Evolutionary conservation across 2,888 invertebrate genomes (phyloP).

Genomic region (Hanleya hanleyi): DNA sequence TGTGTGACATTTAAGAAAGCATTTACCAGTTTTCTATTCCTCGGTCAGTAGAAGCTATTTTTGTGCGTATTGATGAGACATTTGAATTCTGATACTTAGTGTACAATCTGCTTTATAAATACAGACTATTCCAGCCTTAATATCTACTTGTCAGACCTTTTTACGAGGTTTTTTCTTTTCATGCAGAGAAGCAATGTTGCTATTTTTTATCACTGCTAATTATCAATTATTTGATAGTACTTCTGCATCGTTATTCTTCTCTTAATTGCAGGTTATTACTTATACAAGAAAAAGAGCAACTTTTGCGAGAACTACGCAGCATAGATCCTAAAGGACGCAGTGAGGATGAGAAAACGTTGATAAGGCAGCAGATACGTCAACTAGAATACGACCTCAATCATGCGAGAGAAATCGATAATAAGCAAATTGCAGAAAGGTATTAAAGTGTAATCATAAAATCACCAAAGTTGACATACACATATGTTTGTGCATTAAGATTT

Average conservation of each 20-base stretch:
- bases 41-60: too few species aligned
- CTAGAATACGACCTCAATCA: constrained; percentile 93
- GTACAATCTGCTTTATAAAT: too few species aligned
- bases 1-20: too few species aligned
- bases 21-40: too few species aligned
- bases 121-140: too few species aligned
- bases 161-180: background rate
- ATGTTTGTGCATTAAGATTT: too few species aligned
- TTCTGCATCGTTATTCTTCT: background rate
- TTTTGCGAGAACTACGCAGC: constrained; percentile 89
- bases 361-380: constrained; percentile 88
- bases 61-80: too few species aligned
- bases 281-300: constrained; percentile 96
- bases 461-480: too few species aligned
- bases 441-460: too few species aligned
- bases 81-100: too few species aligned
- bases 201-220: background rate
- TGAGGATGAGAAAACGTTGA: constrained; percentile 88
- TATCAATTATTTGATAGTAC: background rate
- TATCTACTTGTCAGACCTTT: background rate
- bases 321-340: constrained; percentile 79
- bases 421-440: constrained; percentile 93
- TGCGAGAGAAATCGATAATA: constrained; percentile 92
- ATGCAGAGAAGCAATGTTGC: too few species aligned
- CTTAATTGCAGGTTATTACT: constrained; percentile 82